Evolutionary conservation across 35 echinoderm and acorn worm species (phyloP).

Genomic region (Stichopus chloronotus): DNA sequence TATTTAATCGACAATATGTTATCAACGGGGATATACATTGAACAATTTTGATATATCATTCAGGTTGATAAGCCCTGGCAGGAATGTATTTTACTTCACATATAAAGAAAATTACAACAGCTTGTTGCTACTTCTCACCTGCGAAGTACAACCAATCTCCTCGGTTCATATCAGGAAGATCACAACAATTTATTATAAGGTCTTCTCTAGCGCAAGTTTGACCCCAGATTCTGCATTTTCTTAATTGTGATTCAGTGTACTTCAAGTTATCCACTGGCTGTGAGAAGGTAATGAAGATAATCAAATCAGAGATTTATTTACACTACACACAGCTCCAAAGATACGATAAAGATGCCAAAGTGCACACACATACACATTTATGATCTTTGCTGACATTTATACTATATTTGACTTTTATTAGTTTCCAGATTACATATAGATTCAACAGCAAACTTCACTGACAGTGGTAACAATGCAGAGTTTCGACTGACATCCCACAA

Average conservation of each 20-base stretch:
- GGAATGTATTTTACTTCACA: no score
- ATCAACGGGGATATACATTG: no score
- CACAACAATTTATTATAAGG: background rate
- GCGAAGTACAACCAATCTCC: background rate
- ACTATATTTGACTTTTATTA: background rate
- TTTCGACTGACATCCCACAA: no score
- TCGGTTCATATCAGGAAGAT: background rate
- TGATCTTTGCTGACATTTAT: background rate
- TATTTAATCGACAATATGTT: no score
- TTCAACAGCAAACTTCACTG: no score
- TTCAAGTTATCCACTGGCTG: background rate
- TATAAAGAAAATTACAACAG: no score
- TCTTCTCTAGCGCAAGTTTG: background rate
- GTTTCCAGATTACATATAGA: background rate
- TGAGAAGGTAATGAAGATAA: background rate
- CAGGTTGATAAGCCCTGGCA: no score
- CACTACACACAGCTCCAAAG: background rate
- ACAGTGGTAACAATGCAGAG: no score
- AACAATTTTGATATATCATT: no score
- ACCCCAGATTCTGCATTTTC: background rate
- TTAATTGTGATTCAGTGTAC: background rate
- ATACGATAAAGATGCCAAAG: background rate
- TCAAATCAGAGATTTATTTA: background rate
- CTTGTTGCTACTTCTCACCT: background rate
- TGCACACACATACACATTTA: background rate